Evolutionary conservation across 1,140 invertebrate genomes (phyloP), one percentile per base, ranked within the genome.

Genomic region (Zophobas morio): DNA sequence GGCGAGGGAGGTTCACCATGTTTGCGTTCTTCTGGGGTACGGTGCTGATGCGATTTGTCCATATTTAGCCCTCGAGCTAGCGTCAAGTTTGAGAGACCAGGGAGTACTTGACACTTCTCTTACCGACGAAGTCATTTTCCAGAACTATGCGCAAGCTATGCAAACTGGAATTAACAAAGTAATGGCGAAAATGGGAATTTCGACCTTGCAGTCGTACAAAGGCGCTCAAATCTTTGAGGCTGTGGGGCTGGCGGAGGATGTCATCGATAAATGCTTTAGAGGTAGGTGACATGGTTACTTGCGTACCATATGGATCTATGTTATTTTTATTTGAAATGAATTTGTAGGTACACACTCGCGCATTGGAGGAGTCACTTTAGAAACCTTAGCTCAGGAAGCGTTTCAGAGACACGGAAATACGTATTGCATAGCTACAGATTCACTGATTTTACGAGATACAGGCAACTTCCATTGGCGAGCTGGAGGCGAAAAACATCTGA

Each of bases 181-280:
- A 0, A 99, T 99, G 98, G 98, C 98, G 0, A 99, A 99, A 88
- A 99, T 99, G 98, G 98, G 98, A 47, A 99, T 99, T 84, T 98
- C 97, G 51, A 99, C 98, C 0, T 88, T 99, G 20, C 98, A 99
- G 85, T 99, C 97, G n/a, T 99, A 99, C 87, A 99, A 99, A 89
- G 96, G 97, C 80, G 98, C 98, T 1, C 98, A 99, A 88, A 99
- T 99, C 81, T 99, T 99, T 86, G 98, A 99, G 88, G 98, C 98
- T 34, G 97, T 99, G 35, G 98, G 98, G 6, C 87, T 99, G 3
- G 92, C 94, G 49, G 90, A 95, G 78, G 96, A 99, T 86, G 95
- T 99, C 0, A 93, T 99, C 63, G 93, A 99, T 60, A 96, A 96
- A 83, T 99, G 98, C 87, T 99, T 99, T 88, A 94, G 91, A 84